phyloP scores from a whole-genome alignment of 92 coral and sea anemone species.

The Epizoanthus ramosus region DNA sequence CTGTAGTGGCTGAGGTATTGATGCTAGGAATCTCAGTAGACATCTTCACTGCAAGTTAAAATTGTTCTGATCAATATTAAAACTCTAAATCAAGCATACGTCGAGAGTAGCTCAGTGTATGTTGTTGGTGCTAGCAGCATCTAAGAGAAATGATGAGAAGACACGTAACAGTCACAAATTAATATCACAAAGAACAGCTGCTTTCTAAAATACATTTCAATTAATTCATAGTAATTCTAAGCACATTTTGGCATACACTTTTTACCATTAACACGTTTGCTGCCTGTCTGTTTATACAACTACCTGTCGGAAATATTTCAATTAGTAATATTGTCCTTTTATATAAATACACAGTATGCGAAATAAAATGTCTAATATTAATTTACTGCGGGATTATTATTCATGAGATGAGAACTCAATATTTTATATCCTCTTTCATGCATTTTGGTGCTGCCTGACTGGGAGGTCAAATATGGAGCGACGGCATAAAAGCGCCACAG shows the following conservation, averaged over 20 bases:
- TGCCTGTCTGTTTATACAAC: neutral
- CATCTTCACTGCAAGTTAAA: constrained; percentile 10
- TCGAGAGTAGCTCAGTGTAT: too few relatives aligned
- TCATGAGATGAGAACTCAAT: neutral
- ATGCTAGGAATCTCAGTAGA: neutral
- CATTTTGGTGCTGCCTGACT: too few relatives aligned
- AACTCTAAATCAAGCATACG: neutral
- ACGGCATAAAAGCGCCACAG: too few relatives aligned
- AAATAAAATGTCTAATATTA: neutral
- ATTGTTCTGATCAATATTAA: neutral
- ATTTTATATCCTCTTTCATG: too few relatives aligned
- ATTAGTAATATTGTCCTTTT: neutral
- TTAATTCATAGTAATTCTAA: constrained; percentile 8
- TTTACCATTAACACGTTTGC: neutral
- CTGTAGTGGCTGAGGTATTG: constrained; percentile 1
- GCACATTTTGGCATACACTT: neutral
- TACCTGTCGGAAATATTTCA: constrained; percentile 4
- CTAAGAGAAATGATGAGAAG: neutral
- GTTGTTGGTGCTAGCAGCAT: neutral
- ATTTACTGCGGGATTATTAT: neutral
- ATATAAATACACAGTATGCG: neutral
- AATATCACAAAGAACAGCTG: neutral
- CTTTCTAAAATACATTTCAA: neutral
- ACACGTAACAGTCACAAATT: neutral
- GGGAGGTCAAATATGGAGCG: too few relatives aligned